These are phyloP conservation scores for Galerucella calmariensis DNA, from an alignment of 2,888 invertebrate species.

Conservation along the genomic window DNA sequence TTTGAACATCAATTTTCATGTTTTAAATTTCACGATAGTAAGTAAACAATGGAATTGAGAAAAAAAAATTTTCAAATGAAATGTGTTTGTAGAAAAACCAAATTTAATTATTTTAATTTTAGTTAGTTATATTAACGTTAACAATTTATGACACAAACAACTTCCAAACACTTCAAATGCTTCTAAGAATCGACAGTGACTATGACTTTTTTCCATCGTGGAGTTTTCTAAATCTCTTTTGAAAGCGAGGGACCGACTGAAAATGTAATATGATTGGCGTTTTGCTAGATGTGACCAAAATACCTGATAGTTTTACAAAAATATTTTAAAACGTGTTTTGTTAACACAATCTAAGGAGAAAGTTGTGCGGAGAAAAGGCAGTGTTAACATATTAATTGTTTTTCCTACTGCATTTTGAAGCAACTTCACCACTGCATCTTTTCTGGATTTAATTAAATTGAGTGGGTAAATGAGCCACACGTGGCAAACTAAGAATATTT, in stretches of 20 bases:
- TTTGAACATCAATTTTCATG: no score
- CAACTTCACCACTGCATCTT: background rate
- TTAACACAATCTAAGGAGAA: background rate
- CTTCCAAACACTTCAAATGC: background rate
- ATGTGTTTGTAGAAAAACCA: no score
- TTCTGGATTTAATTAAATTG: background rate
- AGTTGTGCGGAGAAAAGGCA: background rate
- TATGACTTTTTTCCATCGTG: background rate
- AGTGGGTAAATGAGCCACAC: background rate
- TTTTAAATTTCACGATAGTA: no score
- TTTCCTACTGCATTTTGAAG: background rate
- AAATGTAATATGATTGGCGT: constrained; percentile 13
- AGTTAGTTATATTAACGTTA: no score
- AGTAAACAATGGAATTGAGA: no score
- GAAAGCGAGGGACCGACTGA: background rate
- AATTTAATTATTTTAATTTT: no score
- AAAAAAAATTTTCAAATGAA: no score
- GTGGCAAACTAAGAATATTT: background rate
- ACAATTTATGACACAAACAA: background rate
- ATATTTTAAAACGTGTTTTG: background rate
- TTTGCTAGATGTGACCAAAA: background rate
- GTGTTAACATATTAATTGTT: background rate
- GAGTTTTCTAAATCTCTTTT: constrained; percentile 12
- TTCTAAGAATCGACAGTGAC: background rate
- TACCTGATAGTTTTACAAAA: constrained; percentile 14